Evolutionary conservation across 2,113 vertebrate genomes (phyloP).

Genomic region (Boulengeromyrus knoepffleri): DNA sequence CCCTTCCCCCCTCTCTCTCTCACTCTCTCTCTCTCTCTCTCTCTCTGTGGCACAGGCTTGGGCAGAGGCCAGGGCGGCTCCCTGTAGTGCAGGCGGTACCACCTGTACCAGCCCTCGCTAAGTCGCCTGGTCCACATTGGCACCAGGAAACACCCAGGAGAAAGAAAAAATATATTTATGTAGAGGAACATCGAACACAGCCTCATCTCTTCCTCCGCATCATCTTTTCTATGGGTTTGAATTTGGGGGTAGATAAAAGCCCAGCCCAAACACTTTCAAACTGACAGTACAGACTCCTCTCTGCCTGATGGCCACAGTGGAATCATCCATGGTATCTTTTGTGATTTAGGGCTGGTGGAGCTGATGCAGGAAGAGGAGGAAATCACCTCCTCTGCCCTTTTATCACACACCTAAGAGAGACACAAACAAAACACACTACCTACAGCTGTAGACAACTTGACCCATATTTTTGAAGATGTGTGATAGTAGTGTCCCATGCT

Average conservation of each 20-base stretch:
- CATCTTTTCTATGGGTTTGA: not conserved
- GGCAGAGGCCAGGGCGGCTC: constrained; percentile 75
- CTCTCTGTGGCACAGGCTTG: constrained; percentile 60
- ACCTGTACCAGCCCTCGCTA: constrained; percentile 74
- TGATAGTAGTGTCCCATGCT: not conserved
- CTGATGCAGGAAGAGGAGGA: constrained; percentile 64
- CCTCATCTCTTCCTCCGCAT: constrained; percentile 39
- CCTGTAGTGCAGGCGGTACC: constrained; percentile 79
- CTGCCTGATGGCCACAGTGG: constrained; percentile 81
- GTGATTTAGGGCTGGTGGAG: constrained; percentile 74
- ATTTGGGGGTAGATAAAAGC: not conserved
- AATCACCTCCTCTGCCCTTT: constrained; percentile 89
- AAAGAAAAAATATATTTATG: constrained; percentile 19
- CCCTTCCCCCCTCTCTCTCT: not conserved
- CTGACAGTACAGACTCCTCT: constrained; percentile 92
- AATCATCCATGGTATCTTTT: constrained; percentile 97
- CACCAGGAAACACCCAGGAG: not conserved
- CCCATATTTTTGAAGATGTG: not conserved
- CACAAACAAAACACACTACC: not conserved
- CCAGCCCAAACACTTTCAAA: constrained; percentile 36
- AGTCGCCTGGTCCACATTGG: constrained; percentile 27
- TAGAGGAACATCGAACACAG: constrained; percentile 65
- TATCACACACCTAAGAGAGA: constrained; percentile 81
- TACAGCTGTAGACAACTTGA: not conserved
- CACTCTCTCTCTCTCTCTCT: not conserved